Evolutionary conservation across 2,797 vertebrate species (phyloP).

Genomic region (Anguilla anguilla): DNA sequence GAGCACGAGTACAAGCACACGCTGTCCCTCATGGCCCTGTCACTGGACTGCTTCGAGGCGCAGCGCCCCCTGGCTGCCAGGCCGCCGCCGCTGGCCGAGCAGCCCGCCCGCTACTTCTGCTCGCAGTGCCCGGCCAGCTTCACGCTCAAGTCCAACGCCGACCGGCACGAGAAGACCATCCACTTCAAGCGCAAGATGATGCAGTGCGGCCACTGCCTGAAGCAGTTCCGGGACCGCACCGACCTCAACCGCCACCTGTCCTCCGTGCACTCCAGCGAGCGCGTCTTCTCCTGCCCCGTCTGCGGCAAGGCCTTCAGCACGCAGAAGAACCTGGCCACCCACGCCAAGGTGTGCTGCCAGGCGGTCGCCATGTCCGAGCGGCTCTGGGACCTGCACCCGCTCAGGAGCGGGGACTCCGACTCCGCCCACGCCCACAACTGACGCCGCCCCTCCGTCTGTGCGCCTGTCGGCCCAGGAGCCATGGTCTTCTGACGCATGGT

Average conservation of each 20-base stretch:
- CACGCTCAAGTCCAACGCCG: conserved; percentile 82
- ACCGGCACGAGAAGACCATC: conserved; percentile 79
- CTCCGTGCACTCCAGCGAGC: conserved; percentile 72
- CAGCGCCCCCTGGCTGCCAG: conserved; percentile 48
- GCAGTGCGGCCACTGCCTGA: conserved; percentile 75
- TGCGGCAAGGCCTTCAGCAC: conserved; percentile 78
- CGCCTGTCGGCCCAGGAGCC: neutral
- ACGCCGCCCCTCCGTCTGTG: neutral
- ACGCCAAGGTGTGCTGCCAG: conserved; percentile 73
- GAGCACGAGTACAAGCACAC: conserved; percentile 74
- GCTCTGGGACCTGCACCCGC: conserved; percentile 58
- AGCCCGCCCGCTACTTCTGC: conserved; percentile 75
- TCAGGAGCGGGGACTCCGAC: conserved; percentile 52
- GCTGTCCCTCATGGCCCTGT: conserved; percentile 72
- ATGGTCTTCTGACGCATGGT: neutral
- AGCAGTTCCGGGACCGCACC: conserved; percentile 76
- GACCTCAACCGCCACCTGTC: conserved; percentile 75
- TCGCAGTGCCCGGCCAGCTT: conserved; percentile 80
- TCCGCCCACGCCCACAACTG: conserved; percentile 16
- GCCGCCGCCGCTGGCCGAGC: neutral
- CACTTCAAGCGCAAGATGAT: conserved; percentile 82
- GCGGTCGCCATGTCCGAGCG: conserved; percentile 50
- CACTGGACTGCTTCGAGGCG: conserved; percentile 58
- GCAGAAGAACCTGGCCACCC: conserved; percentile 78
- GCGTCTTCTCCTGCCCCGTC: conserved; percentile 64